Base-by-base conservation (phyloP, 1,140 invertebrate genomes). In the Pectinophora gossypiella region DNA sequence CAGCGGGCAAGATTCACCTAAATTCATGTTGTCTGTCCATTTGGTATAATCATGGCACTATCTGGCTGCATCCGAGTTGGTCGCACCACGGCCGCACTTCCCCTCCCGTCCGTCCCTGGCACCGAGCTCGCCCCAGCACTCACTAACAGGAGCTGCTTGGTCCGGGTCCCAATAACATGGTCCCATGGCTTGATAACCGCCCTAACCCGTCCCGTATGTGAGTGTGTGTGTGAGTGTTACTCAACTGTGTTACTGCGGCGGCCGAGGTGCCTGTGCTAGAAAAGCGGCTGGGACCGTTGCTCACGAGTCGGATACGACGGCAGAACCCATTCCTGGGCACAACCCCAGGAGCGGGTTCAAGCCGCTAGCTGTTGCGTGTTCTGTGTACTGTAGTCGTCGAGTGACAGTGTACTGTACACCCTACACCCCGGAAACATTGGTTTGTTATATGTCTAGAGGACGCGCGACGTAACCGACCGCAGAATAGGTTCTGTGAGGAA, bases 401-500 rank as follows among this genome's bases (percentile, higher is more conserved):
- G 80, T 86, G 81, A 78, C 62, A 76, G 76, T 83, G 71, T 71
- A 68, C 72, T 72, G 68, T 70, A 68, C 64, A 72, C 73, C 73
- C 72, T 64, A 65, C 69, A 67, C 64, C 68, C 73, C 66, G 72
- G 79, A 79, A 83, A 83, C 76, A 86, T 86, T 85, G 83, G 83
- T 86, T 86, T 85, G 77, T 83, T 81, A 76, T 74, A 70, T 86
- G 77, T 84, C 64, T 81, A 79, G 73, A 75, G 63, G 64, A 76
- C 68, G 65, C 83, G 80, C 79, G 76, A 65, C 59, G 51, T 68
- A 60, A 72, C 68, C 69, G 78, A 82, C 75, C 81, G 83, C 83
- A 85, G 83, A 86, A 86, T 86, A 86, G 83, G 83, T 86, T 86
- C 83, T 86, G 83, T 76, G 83, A 86, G 83, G 83, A 84, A 86